A percentile compares a stretch with the other conserved stretches of the same genome.
Evolutionary conservation across 1,140 invertebrate genomes (phyloP).

Genomic region (Zaprionus kolodkinae): DNA sequence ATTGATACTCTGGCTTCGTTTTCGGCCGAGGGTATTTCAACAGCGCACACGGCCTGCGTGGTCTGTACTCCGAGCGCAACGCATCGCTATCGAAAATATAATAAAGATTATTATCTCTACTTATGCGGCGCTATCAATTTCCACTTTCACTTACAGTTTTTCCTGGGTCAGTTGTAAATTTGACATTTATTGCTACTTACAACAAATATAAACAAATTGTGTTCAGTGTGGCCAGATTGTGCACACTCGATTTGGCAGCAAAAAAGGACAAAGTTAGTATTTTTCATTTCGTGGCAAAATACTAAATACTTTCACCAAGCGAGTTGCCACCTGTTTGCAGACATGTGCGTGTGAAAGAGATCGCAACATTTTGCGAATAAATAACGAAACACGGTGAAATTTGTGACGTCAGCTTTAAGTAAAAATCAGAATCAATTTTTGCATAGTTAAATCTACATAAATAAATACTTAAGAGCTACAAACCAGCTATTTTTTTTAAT

Average conservation of each 20-base stretch:
- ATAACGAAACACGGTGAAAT: background rate
- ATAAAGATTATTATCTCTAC: background rate
- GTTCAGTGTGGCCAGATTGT: conserved; percentile 24
- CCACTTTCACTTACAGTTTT: conserved; percentile 67
- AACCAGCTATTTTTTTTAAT: background rate
- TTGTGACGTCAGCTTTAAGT: background rate
- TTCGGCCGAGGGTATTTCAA: conserved; percentile 71
- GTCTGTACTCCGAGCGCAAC: conserved; percentile 69
- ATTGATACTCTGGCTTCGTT: conserved; percentile 73
- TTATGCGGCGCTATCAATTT: background rate
- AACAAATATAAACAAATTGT: conserved; percentile 74
- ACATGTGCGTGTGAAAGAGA: background rate
- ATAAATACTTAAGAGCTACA: background rate
- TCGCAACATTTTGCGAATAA: background rate
- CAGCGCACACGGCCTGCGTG: conserved; percentile 63
- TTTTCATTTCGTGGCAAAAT: background rate
- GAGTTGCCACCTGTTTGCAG: background rate
- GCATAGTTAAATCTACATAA: background rate
- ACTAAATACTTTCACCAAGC: background rate
- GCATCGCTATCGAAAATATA: conserved; percentile 45
- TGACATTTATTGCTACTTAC: conserved; percentile 58
- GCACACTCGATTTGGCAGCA: background rate
- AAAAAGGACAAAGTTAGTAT: conserved; percentile 1
- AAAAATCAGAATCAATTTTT: too few relatives aligned
- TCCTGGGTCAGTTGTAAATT: conserved; percentile 70